Conservation (phyloP, 2,888 invertebrate species). For the Vannuccia rotundouncinata region DNA sequence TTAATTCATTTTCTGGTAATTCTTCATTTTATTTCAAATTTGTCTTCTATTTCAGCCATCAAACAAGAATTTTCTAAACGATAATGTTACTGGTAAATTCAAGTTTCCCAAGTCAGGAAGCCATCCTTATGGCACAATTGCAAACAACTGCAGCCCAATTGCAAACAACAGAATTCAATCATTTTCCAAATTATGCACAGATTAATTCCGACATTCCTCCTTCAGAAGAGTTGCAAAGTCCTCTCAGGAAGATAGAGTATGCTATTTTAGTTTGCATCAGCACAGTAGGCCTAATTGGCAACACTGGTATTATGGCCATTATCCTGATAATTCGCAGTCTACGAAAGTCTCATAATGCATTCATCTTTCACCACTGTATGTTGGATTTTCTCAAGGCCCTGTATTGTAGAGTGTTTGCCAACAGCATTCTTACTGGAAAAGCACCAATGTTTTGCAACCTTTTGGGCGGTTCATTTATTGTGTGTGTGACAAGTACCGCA, state of each 20-base stretch:
- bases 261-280: constrained; percentile 46
- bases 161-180: neutral
- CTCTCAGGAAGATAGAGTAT: constrained; percentile 41
- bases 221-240: neutral
- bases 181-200: neutral
- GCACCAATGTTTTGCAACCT: constrained; percentile 63
- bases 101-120: too few species aligned
- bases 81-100: too few species aligned
- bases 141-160: neutral
- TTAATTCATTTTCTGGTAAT: too few species aligned
- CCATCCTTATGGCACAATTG: neutral
- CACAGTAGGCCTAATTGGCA: constrained; percentile 47
- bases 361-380: constrained; percentile 51
- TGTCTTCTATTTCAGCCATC: too few species aligned
- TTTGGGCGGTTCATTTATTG: constrained; percentile 77
- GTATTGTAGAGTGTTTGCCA: constrained; percentile 51
- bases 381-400: constrained; percentile 50
- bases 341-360: constrained; percentile 49
- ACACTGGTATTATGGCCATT: constrained; percentile 44
- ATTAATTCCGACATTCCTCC: neutral
- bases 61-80: too few species aligned
- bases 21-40: too few species aligned
- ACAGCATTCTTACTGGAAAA: constrained; percentile 45
- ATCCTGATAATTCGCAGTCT: constrained; percentile 45
- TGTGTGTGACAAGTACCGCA: constrained; percentile 79